Evolutionary conservation across 2,888 invertebrate genomes (phyloP).

Genomic region (Clivina fossor): DNA sequence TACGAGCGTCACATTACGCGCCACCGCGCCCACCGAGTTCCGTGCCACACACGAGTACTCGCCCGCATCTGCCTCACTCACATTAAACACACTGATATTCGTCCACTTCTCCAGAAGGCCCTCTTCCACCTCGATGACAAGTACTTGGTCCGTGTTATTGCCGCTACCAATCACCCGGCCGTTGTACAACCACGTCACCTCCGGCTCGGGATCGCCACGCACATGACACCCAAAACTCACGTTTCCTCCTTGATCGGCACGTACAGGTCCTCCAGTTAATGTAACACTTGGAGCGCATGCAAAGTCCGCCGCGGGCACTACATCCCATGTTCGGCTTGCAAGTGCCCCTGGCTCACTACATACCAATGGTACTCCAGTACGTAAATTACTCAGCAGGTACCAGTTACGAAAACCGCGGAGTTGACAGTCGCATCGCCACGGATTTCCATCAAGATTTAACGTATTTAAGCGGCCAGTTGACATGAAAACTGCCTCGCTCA

Average conservation of each 20-base stretch:
- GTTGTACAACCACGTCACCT: constrained; percentile 80
- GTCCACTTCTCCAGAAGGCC: constrained; percentile 64
- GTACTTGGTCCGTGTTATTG: constrained; percentile 54
- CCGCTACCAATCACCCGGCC: constrained; percentile 62
- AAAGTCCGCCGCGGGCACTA: constrained; percentile 73
- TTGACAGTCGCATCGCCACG: constrained; percentile 89
- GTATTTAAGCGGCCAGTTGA: constrained; percentile 78
- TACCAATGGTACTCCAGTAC: constrained; percentile 69
- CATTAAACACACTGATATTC: constrained; percentile 80
- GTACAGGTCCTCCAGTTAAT: constrained; percentile 54
- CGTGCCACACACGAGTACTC: constrained; percentile 81
- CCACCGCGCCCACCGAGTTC: constrained; percentile 65
- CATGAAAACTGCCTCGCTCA: constrained; percentile 68
- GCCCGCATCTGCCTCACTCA: constrained; percentile 79
- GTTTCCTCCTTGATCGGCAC: constrained; percentile 81
- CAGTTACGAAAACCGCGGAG: constrained; percentile 81
- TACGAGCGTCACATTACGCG: constrained; percentile 65
- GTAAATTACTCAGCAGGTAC: constrained; percentile 76
- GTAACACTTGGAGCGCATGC: constrained; percentile 77
- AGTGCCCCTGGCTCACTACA: constrained; percentile 73
- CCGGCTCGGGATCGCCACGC: constrained; percentile 81
- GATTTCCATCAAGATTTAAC: constrained; percentile 79
- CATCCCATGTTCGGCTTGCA: constrained; percentile 74
- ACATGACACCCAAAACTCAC: constrained; percentile 80
- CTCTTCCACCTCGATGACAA: constrained; percentile 54